Percentiles rank a stretch among this genome's conserved stretches.
Conservation (phyloP, 2,113 vertebrate genomes). For the Anas platyrhynchos region DNA sequence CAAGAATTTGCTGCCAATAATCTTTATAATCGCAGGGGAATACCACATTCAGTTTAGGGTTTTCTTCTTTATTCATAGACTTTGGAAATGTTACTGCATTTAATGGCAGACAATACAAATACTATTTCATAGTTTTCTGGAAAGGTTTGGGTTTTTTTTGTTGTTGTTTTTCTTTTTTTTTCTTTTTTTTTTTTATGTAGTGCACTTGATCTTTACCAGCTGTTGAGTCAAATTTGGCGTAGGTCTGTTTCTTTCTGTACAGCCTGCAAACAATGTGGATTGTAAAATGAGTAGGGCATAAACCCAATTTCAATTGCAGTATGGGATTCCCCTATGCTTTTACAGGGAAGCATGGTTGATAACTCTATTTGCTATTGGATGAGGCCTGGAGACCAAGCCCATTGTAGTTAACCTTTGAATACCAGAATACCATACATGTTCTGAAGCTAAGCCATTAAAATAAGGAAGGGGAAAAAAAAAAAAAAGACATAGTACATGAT, state of each 20-base stretch:
- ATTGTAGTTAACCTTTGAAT: constrained; percentile 20
- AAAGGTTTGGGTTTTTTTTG: neutral
- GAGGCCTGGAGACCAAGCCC: neutral
- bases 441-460: neutral
- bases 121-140: neutral
- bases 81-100: neutral
- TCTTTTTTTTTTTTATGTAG: neutral
- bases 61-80: constrained; percentile 13
- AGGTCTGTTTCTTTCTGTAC: constrained; percentile 9
- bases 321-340: constrained; percentile 56
- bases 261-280: constrained; percentile 9
- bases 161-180: neutral
- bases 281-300: constrained; percentile 37
- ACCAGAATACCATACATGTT: neutral
- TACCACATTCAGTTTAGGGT: constrained; percentile 4
- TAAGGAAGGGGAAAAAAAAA: constrained; percentile 15
- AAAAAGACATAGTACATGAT: neutral
- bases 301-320: constrained; percentile 15
- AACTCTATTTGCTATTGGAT: constrained; percentile 33
- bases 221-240: constrained; percentile 7
- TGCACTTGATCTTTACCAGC: constrained; percentile 9
- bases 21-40: constrained; percentile 31
- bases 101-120: constrained; percentile 5
- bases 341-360: constrained; percentile 1
- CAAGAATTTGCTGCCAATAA: constrained; percentile 4